Base-by-base conservation (phyloP, 2,888 invertebrate species). In the Tetranychus piercei region DNA sequence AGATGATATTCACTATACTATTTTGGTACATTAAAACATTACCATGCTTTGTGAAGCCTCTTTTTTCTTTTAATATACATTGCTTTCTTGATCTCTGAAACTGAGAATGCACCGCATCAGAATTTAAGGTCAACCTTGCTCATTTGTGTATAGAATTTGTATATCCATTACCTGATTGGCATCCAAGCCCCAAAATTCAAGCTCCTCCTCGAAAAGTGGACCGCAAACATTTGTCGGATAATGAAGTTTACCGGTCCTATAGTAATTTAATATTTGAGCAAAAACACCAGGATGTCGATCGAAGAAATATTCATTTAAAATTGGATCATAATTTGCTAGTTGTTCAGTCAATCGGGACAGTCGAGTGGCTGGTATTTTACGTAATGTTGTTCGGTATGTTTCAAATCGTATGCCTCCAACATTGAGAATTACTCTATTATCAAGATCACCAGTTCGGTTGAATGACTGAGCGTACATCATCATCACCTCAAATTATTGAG, bases 181-280 rank as follows among this genome's bases (percentile, higher is more conserved):
- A 83, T 99, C 97, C 18, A 73, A 43, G 0, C 97, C 97, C 97
- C 97, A 97, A 84, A 95, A 99, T 84, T 97, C 97, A 79, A 99
- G 87, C 83, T 99, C 99, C 82, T 97, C 97, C 83, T 99, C 99
- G 83, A 99, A 99, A 78, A 99, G 87, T 74, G 97, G 99, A 71
- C 97, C 97, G 83, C 97, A 99, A 1, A 99, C 97, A 82, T 99
- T 95, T 74, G 96, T 96, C 22, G 97, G 97, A 84, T 99, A 99
- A 84, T 99, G 97, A 78, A 99, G 88, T 83, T 97, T 97, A 75
- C 97, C 96, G 78, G 95, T 95, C 82, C 95, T 90, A 86, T 97
- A 97, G 84, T 97, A 97, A 84, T 97, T 97, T 81, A 93, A 88
- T 81, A 93, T 83, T 79, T 96, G 95, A 76, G 94, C 94, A 84